Conservation (phyloP, 2,888 invertebrate genomes). For the Tetragonisca angustula region DNA sequence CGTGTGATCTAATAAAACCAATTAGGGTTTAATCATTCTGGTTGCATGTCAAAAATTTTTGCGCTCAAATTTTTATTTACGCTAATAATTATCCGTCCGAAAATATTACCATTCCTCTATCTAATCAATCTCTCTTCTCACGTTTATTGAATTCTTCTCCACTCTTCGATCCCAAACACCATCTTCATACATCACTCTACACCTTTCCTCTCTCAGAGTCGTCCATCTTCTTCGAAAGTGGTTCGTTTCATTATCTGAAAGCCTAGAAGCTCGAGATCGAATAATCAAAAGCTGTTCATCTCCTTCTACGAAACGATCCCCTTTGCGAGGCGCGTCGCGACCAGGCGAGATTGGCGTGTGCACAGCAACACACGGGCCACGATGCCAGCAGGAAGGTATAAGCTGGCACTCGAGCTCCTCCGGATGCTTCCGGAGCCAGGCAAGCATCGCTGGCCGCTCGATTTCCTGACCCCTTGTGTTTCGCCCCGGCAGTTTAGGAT, state of each 20-base stretch:
- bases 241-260: not conserved
- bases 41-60: not conserved
- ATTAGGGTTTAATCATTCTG: too few species aligned
- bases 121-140: not conserved
- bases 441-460: conserved; percentile 34
- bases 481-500: conserved; percentile 33
- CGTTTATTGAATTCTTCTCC: not conserved
- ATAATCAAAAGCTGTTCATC: conserved; percentile 17
- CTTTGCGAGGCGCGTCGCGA: not conserved
- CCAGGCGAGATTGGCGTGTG: conserved; percentile 33
- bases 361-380: conserved; percentile 17
- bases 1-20: too few species aligned
- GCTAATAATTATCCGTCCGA: too few species aligned
- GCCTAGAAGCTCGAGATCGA: not conserved
- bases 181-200: not conserved
- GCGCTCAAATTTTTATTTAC: not conserved
- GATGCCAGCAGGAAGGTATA: conserved; percentile 45
- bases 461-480: conserved; percentile 54
- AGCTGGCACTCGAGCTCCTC: conserved; percentile 22
- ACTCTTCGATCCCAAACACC: not conserved
- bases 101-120: not conserved
- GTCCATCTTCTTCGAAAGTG: not conserved
- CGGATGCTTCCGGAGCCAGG: conserved; percentile 38
- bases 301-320: not conserved
- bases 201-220: not conserved